A percentile compares a stretch with the other conserved stretches of the same genome.
These are phyloP conservation scores for Pseudochirops cupreus DNA, from an alignment of 2,797 vertebrate species.

Conservation along the genomic window DNA sequence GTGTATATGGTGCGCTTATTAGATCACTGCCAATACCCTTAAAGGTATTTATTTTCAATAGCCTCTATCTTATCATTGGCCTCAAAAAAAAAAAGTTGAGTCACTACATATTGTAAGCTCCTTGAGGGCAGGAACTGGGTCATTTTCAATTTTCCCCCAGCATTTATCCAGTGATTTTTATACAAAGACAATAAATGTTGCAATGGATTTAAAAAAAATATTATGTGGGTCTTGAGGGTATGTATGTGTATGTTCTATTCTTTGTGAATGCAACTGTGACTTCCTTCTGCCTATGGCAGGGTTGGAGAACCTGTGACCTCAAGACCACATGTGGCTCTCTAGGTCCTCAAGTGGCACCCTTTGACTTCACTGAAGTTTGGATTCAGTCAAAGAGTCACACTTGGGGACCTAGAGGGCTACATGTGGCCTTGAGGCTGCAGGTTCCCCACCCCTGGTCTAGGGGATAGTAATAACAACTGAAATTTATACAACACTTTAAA, in stretches of 20 bases:
- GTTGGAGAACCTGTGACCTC: no score
- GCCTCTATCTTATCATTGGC: slow-evolving; percentile 39
- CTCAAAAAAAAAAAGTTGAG: not conserved
- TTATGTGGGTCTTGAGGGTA: not conserved
- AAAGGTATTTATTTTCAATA: slow-evolving; percentile 53
- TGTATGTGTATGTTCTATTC: not conserved
- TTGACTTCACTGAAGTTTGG: no score
- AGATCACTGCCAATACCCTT: slow-evolving; percentile 31
- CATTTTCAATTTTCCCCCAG: not conserved
- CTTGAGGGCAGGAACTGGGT: not conserved
- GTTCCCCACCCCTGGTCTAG: not conserved
- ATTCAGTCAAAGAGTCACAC: no score
- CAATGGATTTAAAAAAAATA: not conserved
- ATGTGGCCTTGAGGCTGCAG: no score
- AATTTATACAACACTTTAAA: not conserved
- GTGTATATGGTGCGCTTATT: slow-evolving; percentile 29
- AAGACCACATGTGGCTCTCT: no score
- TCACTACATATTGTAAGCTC: slow-evolving; percentile 4
- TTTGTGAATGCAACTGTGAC: not conserved
- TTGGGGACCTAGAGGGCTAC: no score
- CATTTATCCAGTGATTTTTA: not conserved
- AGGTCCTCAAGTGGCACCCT: no score
- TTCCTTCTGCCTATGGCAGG: not conserved
- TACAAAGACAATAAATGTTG: not conserved
- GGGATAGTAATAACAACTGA: not conserved